These are phyloP conservation scores for Hiodon alosoides DNA, from an alignment of 2,113 vertebrate genomes.

Conservation along the genomic window DNA sequence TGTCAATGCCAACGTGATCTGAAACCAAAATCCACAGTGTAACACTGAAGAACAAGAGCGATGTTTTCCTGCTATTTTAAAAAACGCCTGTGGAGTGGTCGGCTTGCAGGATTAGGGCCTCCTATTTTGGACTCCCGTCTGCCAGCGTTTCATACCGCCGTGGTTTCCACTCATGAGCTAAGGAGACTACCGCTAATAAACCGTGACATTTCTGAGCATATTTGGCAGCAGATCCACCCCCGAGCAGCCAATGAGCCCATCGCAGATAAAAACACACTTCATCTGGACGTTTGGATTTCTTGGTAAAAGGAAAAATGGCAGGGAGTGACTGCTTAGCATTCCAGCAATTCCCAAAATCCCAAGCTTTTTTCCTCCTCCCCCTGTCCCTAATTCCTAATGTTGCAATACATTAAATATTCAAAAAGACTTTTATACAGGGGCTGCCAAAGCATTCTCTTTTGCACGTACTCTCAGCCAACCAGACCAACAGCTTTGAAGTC, in stretches of 20 bases:
- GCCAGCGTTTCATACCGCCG: slow-evolving; percentile 24
- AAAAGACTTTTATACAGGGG: slow-evolving; percentile 23
- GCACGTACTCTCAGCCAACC: background rate
- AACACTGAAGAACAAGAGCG: background rate
- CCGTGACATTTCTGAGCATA: slow-evolving; percentile 49
- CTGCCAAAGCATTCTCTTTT: background rate
- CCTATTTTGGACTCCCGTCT: slow-evolving; percentile 26
- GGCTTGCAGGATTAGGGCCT: slow-evolving; percentile 14
- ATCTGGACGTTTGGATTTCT: slow-evolving; percentile 34
- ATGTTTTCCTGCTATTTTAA: background rate
- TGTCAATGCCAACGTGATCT: background rate
- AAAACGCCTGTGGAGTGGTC: slow-evolving; percentile 11
- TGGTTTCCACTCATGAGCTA: slow-evolving; percentile 38
- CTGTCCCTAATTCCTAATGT: background rate
- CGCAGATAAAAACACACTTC: slow-evolving; percentile 11
- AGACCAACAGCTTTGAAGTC: background rate
- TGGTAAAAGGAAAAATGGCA: slow-evolving; percentile 20
- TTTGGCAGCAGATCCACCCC: slow-evolving; percentile 43
- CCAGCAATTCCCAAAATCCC: slow-evolving; percentile 52
- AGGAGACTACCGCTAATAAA: slow-evolving; percentile 48
- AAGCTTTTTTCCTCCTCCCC: slow-evolving; percentile 25
- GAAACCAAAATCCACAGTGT: background rate
- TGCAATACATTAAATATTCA: slow-evolving; percentile 41
- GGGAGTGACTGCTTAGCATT: slow-evolving; percentile 40
- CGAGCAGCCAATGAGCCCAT: slow-evolving; percentile 29